Percentiles rank a stretch among this genome's conserved stretches.
Conservation (phyloP, 2,113 vertebrate genomes). For the Meleagris gallopavo region DNA sequence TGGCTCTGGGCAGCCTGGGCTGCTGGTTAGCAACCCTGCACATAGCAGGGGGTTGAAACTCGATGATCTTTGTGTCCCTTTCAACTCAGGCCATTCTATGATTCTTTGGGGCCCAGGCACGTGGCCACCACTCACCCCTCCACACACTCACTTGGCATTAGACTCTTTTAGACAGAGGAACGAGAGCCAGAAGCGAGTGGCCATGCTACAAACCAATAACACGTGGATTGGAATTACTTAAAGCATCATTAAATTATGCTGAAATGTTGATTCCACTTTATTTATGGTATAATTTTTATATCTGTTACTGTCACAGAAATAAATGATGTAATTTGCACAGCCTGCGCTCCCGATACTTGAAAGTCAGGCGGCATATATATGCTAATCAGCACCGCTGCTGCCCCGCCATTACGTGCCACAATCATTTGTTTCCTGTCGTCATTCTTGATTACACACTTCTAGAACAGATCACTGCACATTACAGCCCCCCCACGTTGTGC, state of each 20-base stretch:
- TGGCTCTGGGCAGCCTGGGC: too few relatives aligned
- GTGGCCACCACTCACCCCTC: background rate
- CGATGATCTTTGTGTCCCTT: too few relatives aligned
- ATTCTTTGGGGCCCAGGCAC: background rate
- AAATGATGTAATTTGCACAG: background rate
- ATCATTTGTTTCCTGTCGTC: background rate
- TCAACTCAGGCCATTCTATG: too few relatives aligned
- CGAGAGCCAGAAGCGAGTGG: fast-evolving
- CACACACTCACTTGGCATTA: background rate
- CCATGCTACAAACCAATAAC: fast-evolving
- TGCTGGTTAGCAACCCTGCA: too few relatives aligned
- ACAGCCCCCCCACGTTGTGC: background rate
- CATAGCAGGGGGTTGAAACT: too few relatives aligned
- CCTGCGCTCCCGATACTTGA: background rate
- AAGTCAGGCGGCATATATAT: background rate
- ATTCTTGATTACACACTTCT: background rate
- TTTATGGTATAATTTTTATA: background rate
- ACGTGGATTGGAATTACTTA: background rate
- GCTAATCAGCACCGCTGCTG: background rate
- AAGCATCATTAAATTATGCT: background rate
- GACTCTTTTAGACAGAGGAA: background rate
- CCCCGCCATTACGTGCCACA: background rate
- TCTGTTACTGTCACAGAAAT: background rate
- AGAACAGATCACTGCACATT: background rate
- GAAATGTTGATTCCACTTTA: background rate